These are phyloP conservation scores for Xiphophorus maculatus DNA, from an alignment of 2,113 vertebrate species.

Conservation along the genomic window DNA sequence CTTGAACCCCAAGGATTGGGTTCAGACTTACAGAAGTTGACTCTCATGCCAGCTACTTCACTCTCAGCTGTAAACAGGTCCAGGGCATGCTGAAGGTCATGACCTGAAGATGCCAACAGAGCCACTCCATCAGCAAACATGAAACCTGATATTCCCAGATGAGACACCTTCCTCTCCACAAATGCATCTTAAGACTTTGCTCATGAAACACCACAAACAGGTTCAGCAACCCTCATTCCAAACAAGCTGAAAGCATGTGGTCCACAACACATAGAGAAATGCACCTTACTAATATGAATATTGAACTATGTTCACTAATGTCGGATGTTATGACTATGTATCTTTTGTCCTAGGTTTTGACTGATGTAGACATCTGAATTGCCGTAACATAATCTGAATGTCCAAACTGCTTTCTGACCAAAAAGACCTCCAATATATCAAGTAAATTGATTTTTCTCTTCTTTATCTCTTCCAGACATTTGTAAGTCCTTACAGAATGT, in stretches of 20 bases:
- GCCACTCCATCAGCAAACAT: no score
- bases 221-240: no score
- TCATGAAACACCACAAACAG: no score
- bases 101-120: no score
- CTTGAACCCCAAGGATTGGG: no score
- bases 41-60: no score
- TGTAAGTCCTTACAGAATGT: neutral
- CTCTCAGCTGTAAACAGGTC: no score
- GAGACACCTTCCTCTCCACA: no score
- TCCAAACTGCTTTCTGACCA: neutral
- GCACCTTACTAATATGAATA: neutral
- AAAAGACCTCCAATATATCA: neutral
- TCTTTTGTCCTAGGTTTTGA: neutral
- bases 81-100: no score
- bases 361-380: neutral
- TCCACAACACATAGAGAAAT: neutral
- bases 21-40: no score
- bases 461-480: neutral
- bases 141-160: no score
- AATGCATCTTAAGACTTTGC: no score
- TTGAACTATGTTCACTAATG: neutral
- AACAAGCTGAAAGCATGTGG: neutral
- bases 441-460: neutral
- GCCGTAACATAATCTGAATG: neutral
- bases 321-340: neutral